A percentile compares a stretch with the other conserved stretches of the same genome.
phyloP scores from a whole-genome alignment of 2,888 invertebrate genomes.

The Gasteruption jaculator region DNA sequence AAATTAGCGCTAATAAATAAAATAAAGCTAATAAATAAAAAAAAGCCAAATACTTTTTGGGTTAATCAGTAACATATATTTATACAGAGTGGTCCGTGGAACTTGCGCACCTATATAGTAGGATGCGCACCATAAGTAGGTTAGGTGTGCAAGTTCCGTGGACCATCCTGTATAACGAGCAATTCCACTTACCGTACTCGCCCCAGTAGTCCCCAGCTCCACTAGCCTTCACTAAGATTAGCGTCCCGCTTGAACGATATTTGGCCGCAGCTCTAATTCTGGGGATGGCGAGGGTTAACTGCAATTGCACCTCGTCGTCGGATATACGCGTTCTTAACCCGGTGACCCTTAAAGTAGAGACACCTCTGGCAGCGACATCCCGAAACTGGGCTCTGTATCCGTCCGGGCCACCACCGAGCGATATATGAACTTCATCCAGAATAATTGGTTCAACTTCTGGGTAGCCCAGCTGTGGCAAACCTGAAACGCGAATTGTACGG shows the following conservation, averaged over 20 bases:
- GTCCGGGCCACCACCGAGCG: slow-evolving; percentile 75
- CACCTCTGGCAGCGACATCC: slow-evolving; percentile 76
- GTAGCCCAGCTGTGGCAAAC: slow-evolving; percentile 45
- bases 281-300: slow-evolving; percentile 74
- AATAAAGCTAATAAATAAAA: slow-evolving; percentile 4
- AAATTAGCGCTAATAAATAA: too few species aligned
- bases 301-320: slow-evolving; percentile 71
- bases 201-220: slow-evolving; percentile 89
- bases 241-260: slow-evolving; percentile 75
- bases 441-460: slow-evolving; percentile 68
- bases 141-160: too few species aligned
- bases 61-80: not conserved
- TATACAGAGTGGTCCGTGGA: too few species aligned
- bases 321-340: slow-evolving; percentile 63
- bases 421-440: slow-evolving; percentile 78
- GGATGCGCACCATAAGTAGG: too few species aligned
- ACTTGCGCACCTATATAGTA: too few species aligned
- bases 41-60: not conserved
- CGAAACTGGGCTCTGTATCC: slow-evolving; percentile 78
- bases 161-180: too few species aligned
- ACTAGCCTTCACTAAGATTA: slow-evolving; percentile 76
- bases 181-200: slow-evolving; percentile 75
- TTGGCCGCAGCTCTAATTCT: slow-evolving; percentile 74
- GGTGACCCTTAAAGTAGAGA: slow-evolving; percentile 74
- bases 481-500: too few species aligned